phyloP scores from a whole-genome alignment of 1,140 invertebrate species.

The Lordiphosa stackelbergi region DNA sequence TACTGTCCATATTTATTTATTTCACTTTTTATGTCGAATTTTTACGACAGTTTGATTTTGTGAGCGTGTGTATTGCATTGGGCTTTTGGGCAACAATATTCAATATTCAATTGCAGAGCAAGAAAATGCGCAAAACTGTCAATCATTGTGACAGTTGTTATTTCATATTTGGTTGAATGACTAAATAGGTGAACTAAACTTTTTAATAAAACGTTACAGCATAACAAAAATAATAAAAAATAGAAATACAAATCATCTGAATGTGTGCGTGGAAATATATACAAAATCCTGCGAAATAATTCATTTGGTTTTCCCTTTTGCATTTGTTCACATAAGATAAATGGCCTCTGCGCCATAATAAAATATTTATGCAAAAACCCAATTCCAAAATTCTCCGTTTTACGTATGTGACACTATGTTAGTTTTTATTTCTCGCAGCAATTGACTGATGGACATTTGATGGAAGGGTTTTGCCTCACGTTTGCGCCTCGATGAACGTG shows the following conservation, averaged over 20 bases:
- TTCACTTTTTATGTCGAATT: conserved; percentile 20
- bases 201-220: too few species aligned
- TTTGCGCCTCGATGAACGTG: conserved; percentile 36
- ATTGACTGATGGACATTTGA: conserved; percentile 48
- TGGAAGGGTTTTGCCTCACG: conserved; percentile 43
- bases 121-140: conserved; percentile 30
- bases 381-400: conserved; percentile 13
- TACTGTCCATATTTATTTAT: conserved; percentile 28
- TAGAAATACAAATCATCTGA: background rate
- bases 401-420: conserved; percentile 8
- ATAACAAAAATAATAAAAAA: too few species aligned
- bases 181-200: conserved; percentile 7
- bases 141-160: conserved; percentile 32
- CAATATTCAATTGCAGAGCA: conserved; percentile 34
- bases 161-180: conserved; percentile 20
- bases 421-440: conserved; percentile 13
- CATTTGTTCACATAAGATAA: conserved; percentile 24
- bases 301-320: conserved; percentile 11
- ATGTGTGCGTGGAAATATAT: conserved; percentile 17
- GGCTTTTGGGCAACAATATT: conserved; percentile 1
- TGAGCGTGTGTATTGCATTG: background rate
- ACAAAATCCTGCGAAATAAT: conserved; percentile 20
- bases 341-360: conserved; percentile 25
- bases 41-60: conserved; percentile 21
- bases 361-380: conserved; percentile 36